Percentiles rank a stretch among this genome's conserved stretches.
These are phyloP conservation scores for Pristiophorus japonicus DNA, from an alignment of 2,113 vertebrate species.

Conservation along the genomic window DNA sequence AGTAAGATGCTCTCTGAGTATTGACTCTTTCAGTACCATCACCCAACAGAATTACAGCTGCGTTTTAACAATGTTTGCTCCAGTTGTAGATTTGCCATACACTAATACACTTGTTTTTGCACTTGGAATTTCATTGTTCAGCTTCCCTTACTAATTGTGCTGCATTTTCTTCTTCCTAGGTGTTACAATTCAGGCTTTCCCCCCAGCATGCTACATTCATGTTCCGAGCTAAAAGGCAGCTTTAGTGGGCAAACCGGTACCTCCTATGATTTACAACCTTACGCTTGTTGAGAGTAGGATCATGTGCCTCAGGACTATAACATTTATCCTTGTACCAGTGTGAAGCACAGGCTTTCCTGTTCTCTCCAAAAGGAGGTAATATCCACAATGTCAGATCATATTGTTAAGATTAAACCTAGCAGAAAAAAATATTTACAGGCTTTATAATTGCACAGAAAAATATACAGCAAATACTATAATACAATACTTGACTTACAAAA, in stretches of 20 bases:
- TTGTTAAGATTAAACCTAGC: not conserved
- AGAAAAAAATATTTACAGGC: not conserved
- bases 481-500: not conserved
- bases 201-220: not conserved
- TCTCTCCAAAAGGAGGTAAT: not conserved
- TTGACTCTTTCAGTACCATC: not conserved
- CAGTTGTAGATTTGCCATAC: not conserved
- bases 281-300: not conserved
- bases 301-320: not conserved
- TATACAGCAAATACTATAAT: not conserved
- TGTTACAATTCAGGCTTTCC: not conserved
- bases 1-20: not conserved
- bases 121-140: not conserved
- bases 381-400: not conserved
- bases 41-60: not conserved
- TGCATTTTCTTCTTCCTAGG: not conserved
- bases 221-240: not conserved
- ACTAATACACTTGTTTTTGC: not conserved
- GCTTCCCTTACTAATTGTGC: not conserved
- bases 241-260: not conserved
- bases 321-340: not conserved
- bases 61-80: not conserved
- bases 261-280: not conserved
- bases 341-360: not conserved
- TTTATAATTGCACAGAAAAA: not conserved